Evolutionary conservation across 1,140 invertebrate genomes (phyloP), one percentile per base, ranked within the genome.

Genomic region (Bombus fervidus): DNA sequence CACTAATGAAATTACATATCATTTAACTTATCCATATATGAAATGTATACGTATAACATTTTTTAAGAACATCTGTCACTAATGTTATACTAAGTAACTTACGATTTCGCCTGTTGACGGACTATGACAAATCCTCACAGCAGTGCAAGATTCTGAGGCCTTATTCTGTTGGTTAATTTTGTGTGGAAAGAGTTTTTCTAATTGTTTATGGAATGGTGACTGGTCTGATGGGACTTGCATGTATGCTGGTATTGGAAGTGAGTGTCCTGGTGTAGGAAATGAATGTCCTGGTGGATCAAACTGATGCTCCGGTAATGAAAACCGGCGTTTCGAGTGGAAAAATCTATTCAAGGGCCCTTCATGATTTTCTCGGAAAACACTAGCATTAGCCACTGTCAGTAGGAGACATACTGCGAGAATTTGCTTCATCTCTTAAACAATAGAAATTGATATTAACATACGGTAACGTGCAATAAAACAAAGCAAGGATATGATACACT

Each of bases 61-160:
- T 34, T 34, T 6, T 2, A 18, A 66, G 15, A 34, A 34, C 2
- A 37, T 22, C 6, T 22, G 8, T 71, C 12, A 71, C 4, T 39
- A 39, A 71, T 28, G 10, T 28, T 0, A 28, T 28, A 64, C 41
- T 64, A n/a, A 41, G n/a, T 74, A 37, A 86, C 83, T 72, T 74
- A 91, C 90, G 82, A 84, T 91, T 43, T 88, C 85, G 13, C 73
- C 78, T 13, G 85, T 90, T 66, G 71, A 78, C 1, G 75, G 64
- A 83, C 81, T 89, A 6, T 25, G 78, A 59, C 91, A 91, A 66
- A 91, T 53, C 90, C 85, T 90, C 66, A 89, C 90, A 31, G 74
- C 73, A 4, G 81, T 69, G 3, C 78, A 81, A 13, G 15, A 53
- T 10, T 66, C n/a, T 15, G n/a, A 66, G n/a, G 5, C 62, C 12